Percentiles rank a stretch among this genome's conserved stretches.
Evolutionary conservation across 2,797 vertebrate genomes (phyloP).

Genomic region (Mallotus villosus): DNA sequence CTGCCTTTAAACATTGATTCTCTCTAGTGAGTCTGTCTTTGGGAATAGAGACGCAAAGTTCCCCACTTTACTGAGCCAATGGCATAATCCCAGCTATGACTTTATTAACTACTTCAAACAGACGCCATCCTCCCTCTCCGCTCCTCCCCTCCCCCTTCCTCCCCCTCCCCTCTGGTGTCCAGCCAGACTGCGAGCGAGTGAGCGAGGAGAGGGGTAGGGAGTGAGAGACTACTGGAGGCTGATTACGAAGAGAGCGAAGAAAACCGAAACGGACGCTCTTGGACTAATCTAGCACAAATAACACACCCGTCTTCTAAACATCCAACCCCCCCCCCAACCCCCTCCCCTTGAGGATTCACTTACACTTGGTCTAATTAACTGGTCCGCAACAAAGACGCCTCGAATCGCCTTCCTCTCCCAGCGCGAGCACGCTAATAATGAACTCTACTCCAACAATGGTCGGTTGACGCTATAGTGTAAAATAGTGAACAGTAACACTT

Average conservation of each 20-base stretch:
- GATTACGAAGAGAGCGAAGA: constrained; percentile 16
- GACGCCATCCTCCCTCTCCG: neutral
- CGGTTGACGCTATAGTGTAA: neutral
- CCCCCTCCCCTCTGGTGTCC: constrained; percentile 2
- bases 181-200: neutral
- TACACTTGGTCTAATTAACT: constrained; percentile 31
- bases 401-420: constrained; percentile 5
- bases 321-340: constrained; percentile 5
- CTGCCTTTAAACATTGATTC: too few species aligned
- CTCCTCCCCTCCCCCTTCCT: too few species aligned
- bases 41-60: neutral
- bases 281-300: constrained; percentile 20
- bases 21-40: neutral
- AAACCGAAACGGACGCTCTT: constrained; percentile 5
- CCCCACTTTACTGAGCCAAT: neutral
- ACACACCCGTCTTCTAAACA: constrained; percentile 13
- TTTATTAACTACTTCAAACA: constrained; percentile 19
- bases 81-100: neutral
- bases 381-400: constrained; percentile 24
- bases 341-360: constrained; percentile 17
- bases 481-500: neutral
- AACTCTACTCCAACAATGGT: neutral
- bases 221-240: constrained; percentile 5
- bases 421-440: too few species aligned
- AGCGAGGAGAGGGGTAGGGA: too few species aligned